Conservation (phyloP, 2,797 vertebrate species). For the Pampus argenteus region DNA sequence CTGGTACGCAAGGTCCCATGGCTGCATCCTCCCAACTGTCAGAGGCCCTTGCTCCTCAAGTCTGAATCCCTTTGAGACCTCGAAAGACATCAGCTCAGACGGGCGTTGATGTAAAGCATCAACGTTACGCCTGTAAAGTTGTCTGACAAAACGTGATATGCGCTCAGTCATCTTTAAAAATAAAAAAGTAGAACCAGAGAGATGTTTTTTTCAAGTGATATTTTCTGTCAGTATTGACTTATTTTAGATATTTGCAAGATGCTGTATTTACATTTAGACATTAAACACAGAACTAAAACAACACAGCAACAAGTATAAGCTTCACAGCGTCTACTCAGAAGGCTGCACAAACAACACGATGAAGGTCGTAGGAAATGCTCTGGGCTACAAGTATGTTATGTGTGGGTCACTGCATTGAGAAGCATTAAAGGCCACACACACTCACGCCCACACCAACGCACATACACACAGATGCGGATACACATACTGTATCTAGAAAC, state of each 20-base stretch:
- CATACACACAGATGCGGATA: slow-evolving; percentile 43
- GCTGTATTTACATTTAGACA: slow-evolving; percentile 51
- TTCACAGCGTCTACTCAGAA: slow-evolving; percentile 52
- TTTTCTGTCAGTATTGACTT: slow-evolving; percentile 34
- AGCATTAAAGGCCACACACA: slow-evolving; percentile 54
- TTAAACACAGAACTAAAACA: slow-evolving; percentile 57
- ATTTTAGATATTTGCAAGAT: slow-evolving; percentile 53
- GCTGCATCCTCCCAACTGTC: slow-evolving; percentile 78
- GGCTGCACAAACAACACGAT: slow-evolving; percentile 68
- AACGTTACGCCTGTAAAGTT: slow-evolving; percentile 20
- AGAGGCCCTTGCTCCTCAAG: slow-evolving; percentile 51
- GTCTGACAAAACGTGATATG: not conserved
- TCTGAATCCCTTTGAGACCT: slow-evolving; percentile 70
- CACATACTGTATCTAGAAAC: slow-evolving; percentile 32
- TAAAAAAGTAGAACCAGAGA: slow-evolving; percentile 18
- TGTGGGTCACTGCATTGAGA: slow-evolving; percentile 49
- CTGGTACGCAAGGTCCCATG: slow-evolving; percentile 68
- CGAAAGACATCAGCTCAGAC: slow-evolving; percentile 25
- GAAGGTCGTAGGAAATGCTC: slow-evolving; percentile 67
- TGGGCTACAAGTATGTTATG: slow-evolving; percentile 53
- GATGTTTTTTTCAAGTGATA: slow-evolving; percentile 9
- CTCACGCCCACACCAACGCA: slow-evolving; percentile 15
- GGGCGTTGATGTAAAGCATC: slow-evolving; percentile 34
- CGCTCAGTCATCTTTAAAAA: not conserved
- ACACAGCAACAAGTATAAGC: slow-evolving; percentile 52